Base-by-base conservation (phyloP, 2,888 invertebrate species). In the Polymixis flavicincta region DNA sequence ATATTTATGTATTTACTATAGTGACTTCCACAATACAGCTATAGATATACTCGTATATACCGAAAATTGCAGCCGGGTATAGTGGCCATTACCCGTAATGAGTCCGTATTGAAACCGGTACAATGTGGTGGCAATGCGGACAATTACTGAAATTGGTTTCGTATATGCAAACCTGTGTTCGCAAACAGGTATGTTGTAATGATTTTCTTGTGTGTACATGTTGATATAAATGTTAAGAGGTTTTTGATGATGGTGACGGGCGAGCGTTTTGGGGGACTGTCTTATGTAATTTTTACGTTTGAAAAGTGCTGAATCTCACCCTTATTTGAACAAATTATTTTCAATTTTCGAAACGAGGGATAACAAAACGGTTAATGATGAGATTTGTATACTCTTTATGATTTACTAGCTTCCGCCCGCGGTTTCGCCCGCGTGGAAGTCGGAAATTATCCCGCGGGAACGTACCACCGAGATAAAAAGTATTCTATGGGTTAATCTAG, bases 61-160 rank as follows among this genome's bases (percentile, higher is more conserved):
- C n/a, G 65, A 79, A 83, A 86, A 84, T 87, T 80, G 80, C 80
- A 81, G 54, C 50, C 52, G 37, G 52, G 32, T 71, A 77, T 64
- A 83, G 60, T 48, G 67, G 64, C 88, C 86, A 90, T 90, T 90
- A 90, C 71, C 74, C 17, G 80, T 89, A 90, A 90, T 90, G 90
- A 89, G 86, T 71, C 76, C 66, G 71, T 85, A 86, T 88, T 90
- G 87, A 87, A 83, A 59, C 70, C 59, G 9, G 68, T 45, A 85
- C 85, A 87, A 83, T 82, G 74, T 67, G 67, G 60, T 63, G 71
- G 74, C 72, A 75, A 64, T 74, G 73, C 60, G 55, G 65, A 76
- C 87, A 81, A 88, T 88, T 88, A 88, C 84, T 71, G 82, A 72
- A 87, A 88, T 88, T 87, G 85, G 76, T 87, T 83, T 77, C 59